phyloP scores from a whole-genome alignment of 2,888 invertebrate genomes.

The Willowsia nigromaculata region DNA sequence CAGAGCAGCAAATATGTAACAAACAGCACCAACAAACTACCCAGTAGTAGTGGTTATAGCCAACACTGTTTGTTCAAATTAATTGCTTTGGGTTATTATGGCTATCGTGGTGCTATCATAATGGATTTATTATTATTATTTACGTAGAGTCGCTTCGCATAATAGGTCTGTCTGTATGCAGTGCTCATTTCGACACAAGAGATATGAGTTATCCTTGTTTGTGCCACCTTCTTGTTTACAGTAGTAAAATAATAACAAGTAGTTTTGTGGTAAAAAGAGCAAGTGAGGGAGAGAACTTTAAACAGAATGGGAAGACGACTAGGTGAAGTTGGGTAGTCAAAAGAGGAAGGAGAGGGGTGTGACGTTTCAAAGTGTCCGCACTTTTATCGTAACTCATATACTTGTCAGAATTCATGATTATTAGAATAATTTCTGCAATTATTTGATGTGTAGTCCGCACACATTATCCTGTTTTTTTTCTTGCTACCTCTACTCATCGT shows the following conservation, averaged over 20 bases:
- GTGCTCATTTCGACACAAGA: conserved; percentile 36
- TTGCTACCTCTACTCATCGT: background rate
- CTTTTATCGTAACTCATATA: conserved; percentile 57
- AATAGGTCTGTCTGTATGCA: conserved; percentile 31
- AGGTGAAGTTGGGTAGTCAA: background rate
- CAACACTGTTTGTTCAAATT: conserved; percentile 69
- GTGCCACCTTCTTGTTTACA: conserved; percentile 63
- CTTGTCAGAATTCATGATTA: conserved; percentile 66
- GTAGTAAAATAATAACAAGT: conserved; percentile 44
- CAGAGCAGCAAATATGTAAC: background rate
- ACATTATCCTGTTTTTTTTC: conserved; percentile 7
- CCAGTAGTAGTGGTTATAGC: background rate
- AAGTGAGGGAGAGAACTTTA: background rate
- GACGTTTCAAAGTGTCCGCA: conserved; percentile 53
- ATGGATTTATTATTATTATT: conserved; percentile 58
- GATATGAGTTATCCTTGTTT: conserved; percentile 42
- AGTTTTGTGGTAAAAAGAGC: conserved; percentile 14
- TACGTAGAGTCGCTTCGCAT: background rate
- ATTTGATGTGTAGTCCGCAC: conserved; percentile 7
- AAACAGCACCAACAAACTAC: background rate
- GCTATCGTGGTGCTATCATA: conserved; percentile 66
- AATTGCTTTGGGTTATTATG: conserved; percentile 71
- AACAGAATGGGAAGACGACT: background rate
- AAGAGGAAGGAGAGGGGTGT: conserved; percentile 24
- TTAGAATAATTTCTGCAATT: conserved; percentile 62